Evolutionary conservation across 2,888 invertebrate species (phyloP).

Genomic region (Apocheima hispidaria): DNA sequence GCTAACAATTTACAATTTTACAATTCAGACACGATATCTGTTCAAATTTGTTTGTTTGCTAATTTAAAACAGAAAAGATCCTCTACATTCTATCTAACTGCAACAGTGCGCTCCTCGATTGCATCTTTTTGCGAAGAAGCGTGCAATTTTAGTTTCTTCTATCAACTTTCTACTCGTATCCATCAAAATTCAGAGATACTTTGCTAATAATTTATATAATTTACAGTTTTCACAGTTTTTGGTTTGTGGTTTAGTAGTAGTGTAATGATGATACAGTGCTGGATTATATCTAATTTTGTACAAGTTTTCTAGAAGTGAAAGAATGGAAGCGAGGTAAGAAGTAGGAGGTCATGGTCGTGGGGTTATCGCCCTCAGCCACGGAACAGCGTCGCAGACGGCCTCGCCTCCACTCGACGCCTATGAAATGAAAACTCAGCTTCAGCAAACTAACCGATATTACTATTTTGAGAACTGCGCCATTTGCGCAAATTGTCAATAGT

Average conservation of each 20-base stretch:
- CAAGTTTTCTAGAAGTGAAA: neutral
- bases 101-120: too few relatives aligned
- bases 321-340: slow-evolving; percentile 38
- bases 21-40: too few relatives aligned
- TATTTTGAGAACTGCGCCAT: slow-evolving; percentile 42
- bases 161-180: too few relatives aligned
- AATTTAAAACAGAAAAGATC: too few relatives aligned
- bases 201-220: too few relatives aligned
- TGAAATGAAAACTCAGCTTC: slow-evolving; percentile 45
- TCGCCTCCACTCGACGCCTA: slow-evolving; percentile 51
- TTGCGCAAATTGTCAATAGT: slow-evolving; percentile 25
- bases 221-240: too few relatives aligned
- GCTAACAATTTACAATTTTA: too few relatives aligned
- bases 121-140: too few relatives aligned
- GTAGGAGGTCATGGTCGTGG: slow-evolving; percentile 77
- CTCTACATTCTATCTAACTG: too few relatives aligned
- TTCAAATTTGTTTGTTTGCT: too few relatives aligned
- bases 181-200: too few relatives aligned
- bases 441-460: slow-evolving; percentile 48
- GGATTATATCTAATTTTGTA: neutral
- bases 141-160: too few relatives aligned
- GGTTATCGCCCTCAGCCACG: slow-evolving; percentile 65
- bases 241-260: neutral
- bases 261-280: neutral
- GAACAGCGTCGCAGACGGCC: slow-evolving; percentile 59